These are phyloP conservation scores for Thaleichthys pacificus DNA, from an alignment of 2,797 vertebrate genomes.

Conservation along the genomic window DNA sequence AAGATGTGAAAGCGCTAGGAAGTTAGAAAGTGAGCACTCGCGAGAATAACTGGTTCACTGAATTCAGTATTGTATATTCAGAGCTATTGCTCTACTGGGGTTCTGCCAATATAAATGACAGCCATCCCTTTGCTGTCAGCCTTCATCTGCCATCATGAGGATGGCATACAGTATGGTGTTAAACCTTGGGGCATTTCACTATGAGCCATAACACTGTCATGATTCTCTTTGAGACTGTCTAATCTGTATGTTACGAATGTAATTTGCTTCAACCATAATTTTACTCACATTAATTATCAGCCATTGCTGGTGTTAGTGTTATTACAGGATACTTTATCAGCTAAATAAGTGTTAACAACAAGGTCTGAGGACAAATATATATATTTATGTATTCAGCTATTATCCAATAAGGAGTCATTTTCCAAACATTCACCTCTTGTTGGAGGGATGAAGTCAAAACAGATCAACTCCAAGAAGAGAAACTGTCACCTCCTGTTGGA, in stretches of 20 bases:
- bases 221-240: conserved; percentile 20
- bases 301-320: conserved; percentile 19
- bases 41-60: neutral
- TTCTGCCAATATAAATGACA: conserved; percentile 43
- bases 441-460: neutral
- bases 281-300: conserved; percentile 49
- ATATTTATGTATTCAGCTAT: neutral
- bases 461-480: neutral
- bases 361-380: neutral
- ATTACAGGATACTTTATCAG: conserved; percentile 12
- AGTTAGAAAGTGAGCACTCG: neutral
- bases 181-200: conserved; percentile 62
- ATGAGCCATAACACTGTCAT: conserved; percentile 40
- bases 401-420: neutral
- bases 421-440: no score
- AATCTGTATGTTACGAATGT: conserved; percentile 37
- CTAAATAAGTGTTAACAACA: conserved; percentile 17
- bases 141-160: conserved; percentile 34
- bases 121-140: conserved; percentile 45
- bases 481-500: conserved; percentile 22
- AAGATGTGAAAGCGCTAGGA: neutral
- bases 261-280: conserved; percentile 53
- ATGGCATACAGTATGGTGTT: conserved; percentile 59
- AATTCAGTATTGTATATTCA: neutral
- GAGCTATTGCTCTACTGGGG: neutral